These are phyloP conservation scores for Drosophila orosa DNA, from an alignment of 1,140 invertebrate genomes.

Conservation along the genomic window DNA sequence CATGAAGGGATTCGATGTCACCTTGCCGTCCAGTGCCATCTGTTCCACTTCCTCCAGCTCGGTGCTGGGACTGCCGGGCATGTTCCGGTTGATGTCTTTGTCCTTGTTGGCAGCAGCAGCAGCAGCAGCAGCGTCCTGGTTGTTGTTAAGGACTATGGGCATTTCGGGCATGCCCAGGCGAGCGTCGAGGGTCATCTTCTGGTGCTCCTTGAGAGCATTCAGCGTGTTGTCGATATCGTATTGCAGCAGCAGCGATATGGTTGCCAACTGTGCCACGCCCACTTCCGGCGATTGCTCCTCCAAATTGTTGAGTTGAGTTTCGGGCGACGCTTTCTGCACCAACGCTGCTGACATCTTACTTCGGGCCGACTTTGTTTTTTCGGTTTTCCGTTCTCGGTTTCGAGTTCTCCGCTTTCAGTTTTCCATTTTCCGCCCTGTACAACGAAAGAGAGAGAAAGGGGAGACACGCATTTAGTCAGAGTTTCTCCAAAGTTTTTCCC, in stretches of 20 bases:
- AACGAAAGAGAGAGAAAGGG: background rate
- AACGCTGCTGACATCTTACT: slow-evolving; percentile 41
- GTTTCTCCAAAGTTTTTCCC: slow-evolving; percentile 26
- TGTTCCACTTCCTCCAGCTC: slow-evolving; percentile 52
- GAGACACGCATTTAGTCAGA: slow-evolving; percentile 26
- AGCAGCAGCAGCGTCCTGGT: slow-evolving; percentile 34
- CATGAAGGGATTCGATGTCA: slow-evolving; percentile 47
- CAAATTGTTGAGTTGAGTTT: slow-evolving; percentile 25
- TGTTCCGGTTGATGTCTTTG: slow-evolving; percentile 46
- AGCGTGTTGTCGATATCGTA: slow-evolving; percentile 84
- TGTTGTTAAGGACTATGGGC: slow-evolving; percentile 29
- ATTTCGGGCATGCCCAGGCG: slow-evolving; percentile 25
- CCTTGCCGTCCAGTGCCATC: slow-evolving; percentile 36
- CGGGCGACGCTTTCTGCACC: slow-evolving; percentile 23
- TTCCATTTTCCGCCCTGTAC: slow-evolving; percentile 49
- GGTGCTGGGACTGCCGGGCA: slow-evolving; percentile 22
- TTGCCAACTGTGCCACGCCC: slow-evolving; percentile 57
- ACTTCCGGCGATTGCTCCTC: slow-evolving; percentile 17
- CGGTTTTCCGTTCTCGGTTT: slow-evolving; percentile 34
- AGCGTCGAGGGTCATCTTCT: slow-evolving; percentile 52
- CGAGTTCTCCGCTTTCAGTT: slow-evolving; percentile 37
- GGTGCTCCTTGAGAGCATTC: slow-evolving; percentile 78
- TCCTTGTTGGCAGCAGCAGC: slow-evolving; percentile 34
- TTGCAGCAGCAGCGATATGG: slow-evolving; percentile 79
- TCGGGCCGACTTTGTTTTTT: slow-evolving; percentile 49